Conservation (phyloP, 2,113 vertebrate genomes). For the Illadopsis cleaveri region DNA sequence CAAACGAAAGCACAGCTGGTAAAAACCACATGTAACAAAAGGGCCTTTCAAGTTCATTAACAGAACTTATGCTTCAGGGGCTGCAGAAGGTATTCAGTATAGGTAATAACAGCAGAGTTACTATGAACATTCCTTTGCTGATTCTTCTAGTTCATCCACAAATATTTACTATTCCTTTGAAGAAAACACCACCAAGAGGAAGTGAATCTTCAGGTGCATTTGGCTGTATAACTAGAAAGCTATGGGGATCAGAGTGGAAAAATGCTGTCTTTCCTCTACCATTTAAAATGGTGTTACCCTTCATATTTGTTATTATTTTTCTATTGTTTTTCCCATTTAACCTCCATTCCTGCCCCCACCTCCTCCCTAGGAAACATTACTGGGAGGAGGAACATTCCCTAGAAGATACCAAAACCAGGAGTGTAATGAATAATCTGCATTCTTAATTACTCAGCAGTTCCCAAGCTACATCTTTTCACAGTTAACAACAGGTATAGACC, state of each 20-base stretch:
- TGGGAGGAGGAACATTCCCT: neutral
- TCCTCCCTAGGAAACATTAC: neutral
- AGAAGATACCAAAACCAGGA: neutral
- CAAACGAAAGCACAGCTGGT: neutral
- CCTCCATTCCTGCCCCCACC: neutral
- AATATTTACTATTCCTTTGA: neutral
- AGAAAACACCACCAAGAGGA: neutral
- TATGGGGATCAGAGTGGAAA: neutral
- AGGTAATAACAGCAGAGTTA: neutral
- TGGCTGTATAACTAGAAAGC: neutral
- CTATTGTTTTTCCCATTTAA: neutral
- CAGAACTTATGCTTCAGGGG: neutral
- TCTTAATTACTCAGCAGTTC: neutral
- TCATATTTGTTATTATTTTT: neutral
- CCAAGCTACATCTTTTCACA: neutral
- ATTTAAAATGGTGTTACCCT: neutral
- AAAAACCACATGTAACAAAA: neutral
- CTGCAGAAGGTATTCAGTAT: neutral
- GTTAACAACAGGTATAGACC: neutral
- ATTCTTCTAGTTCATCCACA: neutral
- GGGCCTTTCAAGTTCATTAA: neutral
- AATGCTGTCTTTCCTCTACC: neutral
- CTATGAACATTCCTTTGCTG: neutral
- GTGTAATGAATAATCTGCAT: neutral
- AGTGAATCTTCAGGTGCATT: neutral